Conservation (phyloP, 2,888 invertebrate species). For the Gortyna flavago region DNA sequence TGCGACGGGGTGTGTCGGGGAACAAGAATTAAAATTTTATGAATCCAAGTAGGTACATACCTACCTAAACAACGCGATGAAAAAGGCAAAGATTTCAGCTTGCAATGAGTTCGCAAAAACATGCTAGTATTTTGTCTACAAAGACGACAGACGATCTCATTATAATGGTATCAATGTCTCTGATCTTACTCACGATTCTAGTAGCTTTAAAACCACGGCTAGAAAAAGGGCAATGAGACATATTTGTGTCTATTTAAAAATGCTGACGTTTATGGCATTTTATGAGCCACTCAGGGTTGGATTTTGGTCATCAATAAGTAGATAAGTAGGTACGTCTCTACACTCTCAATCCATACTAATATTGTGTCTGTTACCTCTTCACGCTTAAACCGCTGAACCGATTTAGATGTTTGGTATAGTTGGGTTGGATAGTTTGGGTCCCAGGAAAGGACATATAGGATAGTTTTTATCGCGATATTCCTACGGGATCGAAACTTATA, state of each 20-base stretch:
- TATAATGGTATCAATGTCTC: conserved; percentile 63
- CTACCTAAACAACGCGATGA: not conserved
- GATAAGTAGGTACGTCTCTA: not conserved
- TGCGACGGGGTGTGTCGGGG: not conserved
- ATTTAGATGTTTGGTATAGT: too few species aligned
- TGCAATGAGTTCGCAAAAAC: conserved; percentile 37
- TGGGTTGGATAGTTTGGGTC: too few species aligned
- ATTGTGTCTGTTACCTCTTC: too few species aligned
- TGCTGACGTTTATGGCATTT: conserved; percentile 29
- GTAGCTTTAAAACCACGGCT: conserved; percentile 40
- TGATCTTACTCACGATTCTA: conserved; percentile 60
- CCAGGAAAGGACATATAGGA: too few species aligned
- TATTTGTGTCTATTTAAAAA: conserved; percentile 33
- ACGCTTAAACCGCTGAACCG: too few species aligned
- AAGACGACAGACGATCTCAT: conserved; percentile 61
- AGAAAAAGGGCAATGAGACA: conserved; percentile 39
- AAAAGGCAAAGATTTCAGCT: conserved; percentile 10
- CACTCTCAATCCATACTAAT: not conserved
- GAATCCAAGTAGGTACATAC: too few species aligned
- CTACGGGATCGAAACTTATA: too few species aligned
- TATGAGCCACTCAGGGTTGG: not conserved
- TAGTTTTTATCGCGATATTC: too few species aligned
- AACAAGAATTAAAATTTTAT: not conserved
- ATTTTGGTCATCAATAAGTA: conserved; percentile 1
- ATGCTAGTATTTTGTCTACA: conserved; percentile 59